Evolutionary conservation across 1,140 invertebrate genomes (phyloP).

Genomic region (Diabrotica virgifera): DNA sequence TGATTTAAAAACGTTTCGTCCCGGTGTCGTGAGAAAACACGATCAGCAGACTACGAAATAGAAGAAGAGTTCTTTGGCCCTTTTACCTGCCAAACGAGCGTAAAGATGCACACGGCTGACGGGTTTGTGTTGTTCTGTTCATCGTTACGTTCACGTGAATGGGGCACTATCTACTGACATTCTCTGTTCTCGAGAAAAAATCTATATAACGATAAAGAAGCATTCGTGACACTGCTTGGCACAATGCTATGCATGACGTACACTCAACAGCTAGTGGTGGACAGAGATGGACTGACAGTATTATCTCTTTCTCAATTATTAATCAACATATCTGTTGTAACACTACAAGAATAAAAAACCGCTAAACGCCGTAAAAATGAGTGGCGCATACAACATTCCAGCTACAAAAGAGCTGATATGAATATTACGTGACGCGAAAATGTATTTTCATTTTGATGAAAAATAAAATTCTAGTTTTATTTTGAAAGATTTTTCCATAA

Average conservation of each 20-base stretch:
- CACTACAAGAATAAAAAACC: too few relatives aligned
- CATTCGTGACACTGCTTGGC: background rate
- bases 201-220: background rate
- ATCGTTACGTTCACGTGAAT: background rate
- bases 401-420: too few relatives aligned
- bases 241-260: background rate
- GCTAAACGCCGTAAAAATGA: too few relatives aligned
- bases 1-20: background rate
- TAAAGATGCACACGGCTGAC: background rate
- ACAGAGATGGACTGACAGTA: too few relatives aligned
- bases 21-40: background rate
- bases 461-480: too few relatives aligned
- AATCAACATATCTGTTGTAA: too few relatives aligned
- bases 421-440: too few relatives aligned
- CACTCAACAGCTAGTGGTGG: too few relatives aligned
- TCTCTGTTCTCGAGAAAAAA: background rate
- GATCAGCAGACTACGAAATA: background rate
- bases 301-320: too few relatives aligned
- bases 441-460: too few relatives aligned
- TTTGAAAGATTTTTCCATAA: too few relatives aligned
- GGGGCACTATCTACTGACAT: background rate
- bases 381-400: too few relatives aligned
- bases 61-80: background rate
- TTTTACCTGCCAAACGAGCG: conserved; percentile 1
- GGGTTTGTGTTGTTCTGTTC: background rate